These are phyloP conservation scores for Hycleus phaleratus DNA, from an alignment of 1,140 invertebrate species.

Conservation along the genomic window DNA sequence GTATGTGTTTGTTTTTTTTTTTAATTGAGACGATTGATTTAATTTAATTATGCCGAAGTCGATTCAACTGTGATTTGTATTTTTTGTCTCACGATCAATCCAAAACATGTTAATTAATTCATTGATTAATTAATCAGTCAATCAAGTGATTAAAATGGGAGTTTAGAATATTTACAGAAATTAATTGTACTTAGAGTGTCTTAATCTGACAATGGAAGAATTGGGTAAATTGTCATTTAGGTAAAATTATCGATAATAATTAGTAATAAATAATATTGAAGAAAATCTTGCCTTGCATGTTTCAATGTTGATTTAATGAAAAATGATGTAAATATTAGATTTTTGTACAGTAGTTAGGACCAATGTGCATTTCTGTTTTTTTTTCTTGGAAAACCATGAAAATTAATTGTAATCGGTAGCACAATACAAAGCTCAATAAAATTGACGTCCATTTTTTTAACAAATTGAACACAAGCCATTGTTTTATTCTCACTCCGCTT, in stretches of 20 bases:
- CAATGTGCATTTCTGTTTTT: slow-evolving; percentile 10
- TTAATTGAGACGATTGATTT: neutral
- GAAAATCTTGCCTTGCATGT: slow-evolving; percentile 7
- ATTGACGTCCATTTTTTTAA: slow-evolving; percentile 13
- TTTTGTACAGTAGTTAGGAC: slow-evolving; percentile 16
- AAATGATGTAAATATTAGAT: slow-evolving; percentile 5
- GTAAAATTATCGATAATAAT: neutral
- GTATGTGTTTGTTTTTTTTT: neutral
- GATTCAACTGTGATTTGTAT: too few relatives aligned
- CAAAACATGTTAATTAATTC: neutral
- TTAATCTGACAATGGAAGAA: neutral
- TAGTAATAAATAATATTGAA: slow-evolving; percentile 4
- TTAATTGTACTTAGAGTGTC: slow-evolving; percentile 5
- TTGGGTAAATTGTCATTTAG: slow-evolving; percentile 1
- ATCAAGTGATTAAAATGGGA: neutral
- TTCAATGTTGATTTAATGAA: neutral
- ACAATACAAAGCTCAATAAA: slow-evolving; percentile 5
- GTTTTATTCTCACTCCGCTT: slow-evolving; percentile 2
- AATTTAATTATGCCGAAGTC: too few relatives aligned
- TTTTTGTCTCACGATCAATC: too few relatives aligned
- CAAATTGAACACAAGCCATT: slow-evolving; percentile 6
- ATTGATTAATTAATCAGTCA: neutral
- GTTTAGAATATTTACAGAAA: neutral
- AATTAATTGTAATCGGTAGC: too few relatives aligned
- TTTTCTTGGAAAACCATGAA: neutral